Conservation (phyloP, 64 coral and sea anemone species). For the Cladopsammia gracilis region DNA sequence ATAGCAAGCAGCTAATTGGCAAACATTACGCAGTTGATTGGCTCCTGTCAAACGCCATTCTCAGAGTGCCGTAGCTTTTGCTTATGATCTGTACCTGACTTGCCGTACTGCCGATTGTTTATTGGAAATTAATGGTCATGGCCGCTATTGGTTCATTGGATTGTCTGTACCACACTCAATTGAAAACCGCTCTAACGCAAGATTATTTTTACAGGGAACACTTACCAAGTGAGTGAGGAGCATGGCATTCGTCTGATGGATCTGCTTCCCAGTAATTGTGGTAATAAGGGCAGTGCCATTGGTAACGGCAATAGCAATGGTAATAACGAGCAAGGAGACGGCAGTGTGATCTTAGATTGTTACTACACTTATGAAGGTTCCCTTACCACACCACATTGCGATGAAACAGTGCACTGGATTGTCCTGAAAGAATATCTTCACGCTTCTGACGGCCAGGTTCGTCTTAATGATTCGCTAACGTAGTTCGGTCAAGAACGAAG, state of each 20-base stretch:
- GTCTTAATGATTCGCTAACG: not conserved
- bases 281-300: not conserved
- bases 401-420: conserved; percentile 33
- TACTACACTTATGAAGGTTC: conserved; percentile 60
- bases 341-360: not conserved
- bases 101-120: no score
- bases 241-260: not conserved
- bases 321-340: not conserved
- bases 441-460: conserved; percentile 27
- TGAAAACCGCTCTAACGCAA: no score
- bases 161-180: no score
- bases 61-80: no score
- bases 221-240: not conserved
- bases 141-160: no score
- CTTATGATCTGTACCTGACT: no score
- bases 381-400: conserved; percentile 70
- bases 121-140: no score
- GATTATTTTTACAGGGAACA: no score
- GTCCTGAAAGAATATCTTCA: not conserved
- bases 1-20: no score
- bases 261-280: not conserved
- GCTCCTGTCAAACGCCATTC: no score
- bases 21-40: no score
- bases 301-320: not conserved
- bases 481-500: not conserved